These are phyloP conservation scores for Tortrix viridana DNA, from an alignment of 2,888 invertebrate species.

Conservation along the genomic window DNA sequence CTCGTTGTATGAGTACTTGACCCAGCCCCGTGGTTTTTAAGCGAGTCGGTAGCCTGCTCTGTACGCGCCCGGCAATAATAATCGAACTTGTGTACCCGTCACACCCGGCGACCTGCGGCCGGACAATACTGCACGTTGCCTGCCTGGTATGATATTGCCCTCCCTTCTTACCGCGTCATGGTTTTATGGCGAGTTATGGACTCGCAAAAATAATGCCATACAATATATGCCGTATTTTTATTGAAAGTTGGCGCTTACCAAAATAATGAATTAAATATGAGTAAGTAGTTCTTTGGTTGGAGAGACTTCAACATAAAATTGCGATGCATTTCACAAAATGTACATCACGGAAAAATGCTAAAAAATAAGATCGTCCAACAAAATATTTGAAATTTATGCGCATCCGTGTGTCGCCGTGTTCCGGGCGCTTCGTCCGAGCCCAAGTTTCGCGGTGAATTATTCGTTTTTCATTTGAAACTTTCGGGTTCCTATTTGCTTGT, in stretches of 20 bases:
- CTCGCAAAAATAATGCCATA: too few species aligned
- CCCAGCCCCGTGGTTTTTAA: too few species aligned
- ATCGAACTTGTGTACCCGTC: conserved; percentile 57
- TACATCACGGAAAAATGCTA: background rate
- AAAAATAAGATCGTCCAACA: conserved; percentile 17
- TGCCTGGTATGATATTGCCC: too few species aligned
- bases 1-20: too few species aligned
- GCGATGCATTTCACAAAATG: background rate
- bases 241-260: too few species aligned
- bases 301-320: background rate
- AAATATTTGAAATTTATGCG: conserved; percentile 36
- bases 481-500: conserved; percentile 19
- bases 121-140: background rate
- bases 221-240: too few species aligned
- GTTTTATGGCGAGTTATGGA: too few species aligned
- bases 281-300: too few species aligned
- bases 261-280: too few species aligned
- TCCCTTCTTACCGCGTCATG: too few species aligned
- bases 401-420: conserved; percentile 30
- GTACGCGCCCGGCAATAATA: conserved; percentile 52
- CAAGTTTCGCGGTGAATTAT: conserved; percentile 27
- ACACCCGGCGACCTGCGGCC: conserved; percentile 44
- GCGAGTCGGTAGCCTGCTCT: background rate
- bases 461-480: conserved; percentile 31
- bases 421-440: conserved; percentile 20